A percentile compares a stretch with the other conserved stretches of the same genome.
Evolutionary conservation across 2,888 invertebrate genomes (phyloP).

Genomic region (Parochlus steinenii): DNA sequence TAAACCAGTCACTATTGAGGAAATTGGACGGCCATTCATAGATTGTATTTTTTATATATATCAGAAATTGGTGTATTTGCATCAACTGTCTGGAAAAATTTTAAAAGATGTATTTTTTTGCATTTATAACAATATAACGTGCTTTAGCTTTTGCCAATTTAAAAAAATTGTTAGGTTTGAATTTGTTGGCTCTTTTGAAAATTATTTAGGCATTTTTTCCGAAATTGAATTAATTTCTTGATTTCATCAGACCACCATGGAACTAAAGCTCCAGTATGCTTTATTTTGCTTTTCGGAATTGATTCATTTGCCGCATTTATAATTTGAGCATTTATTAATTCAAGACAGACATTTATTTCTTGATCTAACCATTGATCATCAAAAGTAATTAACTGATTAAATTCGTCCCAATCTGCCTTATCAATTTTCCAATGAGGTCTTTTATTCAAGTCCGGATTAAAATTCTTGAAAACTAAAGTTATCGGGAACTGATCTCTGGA

Average conservation of each 20-base stretch:
- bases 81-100: not conserved
- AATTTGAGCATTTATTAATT: not conserved
- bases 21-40: not conserved
- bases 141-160: constrained; percentile 3
- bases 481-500: constrained; percentile 12
- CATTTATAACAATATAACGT: not conserved
- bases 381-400: too few relatives aligned
- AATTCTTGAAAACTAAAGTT: too few relatives aligned
- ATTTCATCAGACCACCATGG: constrained; percentile 3
- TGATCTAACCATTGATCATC: too few relatives aligned
- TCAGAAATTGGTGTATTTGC: not conserved
- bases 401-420: too few relatives aligned
- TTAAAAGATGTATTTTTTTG: constrained; percentile 6
- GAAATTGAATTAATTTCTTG: not conserved
- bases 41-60: not conserved
- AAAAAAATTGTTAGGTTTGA: too few relatives aligned
- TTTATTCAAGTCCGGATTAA: too few relatives aligned
- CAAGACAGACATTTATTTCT: too few relatives aligned
- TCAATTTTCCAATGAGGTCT: too few relatives aligned
- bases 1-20: too few relatives aligned
- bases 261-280: not conserved
- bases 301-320: not conserved
- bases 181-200: not conserved
- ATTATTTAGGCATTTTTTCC: not conserved
- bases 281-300: too few relatives aligned